A percentile compares a stretch with the other conserved stretches of the same genome.
Conservation (phyloP, 1,140 invertebrate species). For the Parapsyche elsis region DNA sequence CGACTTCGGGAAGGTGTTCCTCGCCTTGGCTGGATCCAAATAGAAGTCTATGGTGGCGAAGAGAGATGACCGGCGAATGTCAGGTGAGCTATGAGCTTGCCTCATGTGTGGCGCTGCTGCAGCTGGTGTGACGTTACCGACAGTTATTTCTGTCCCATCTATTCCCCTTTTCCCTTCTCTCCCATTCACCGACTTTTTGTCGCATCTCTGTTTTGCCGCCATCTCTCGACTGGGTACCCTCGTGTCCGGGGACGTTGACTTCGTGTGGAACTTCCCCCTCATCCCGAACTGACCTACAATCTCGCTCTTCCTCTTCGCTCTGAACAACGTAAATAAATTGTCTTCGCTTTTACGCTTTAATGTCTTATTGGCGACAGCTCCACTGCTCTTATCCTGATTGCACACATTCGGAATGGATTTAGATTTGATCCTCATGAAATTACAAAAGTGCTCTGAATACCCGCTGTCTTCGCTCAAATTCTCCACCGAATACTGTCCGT, state of each 20-base stretch:
- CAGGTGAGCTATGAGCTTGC: constrained; percentile 57
- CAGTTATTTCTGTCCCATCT: constrained; percentile 55
- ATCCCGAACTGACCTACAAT: constrained; percentile 47
- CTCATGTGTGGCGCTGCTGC: constrained; percentile 61
- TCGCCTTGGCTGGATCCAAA: constrained; percentile 47
- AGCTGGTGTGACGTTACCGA: constrained; percentile 5
- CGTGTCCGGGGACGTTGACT: constrained; percentile 46
- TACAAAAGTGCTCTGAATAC: constrained; percentile 72
- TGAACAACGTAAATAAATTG: constrained; percentile 41
- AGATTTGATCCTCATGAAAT: constrained; percentile 61
- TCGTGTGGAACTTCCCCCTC: constrained; percentile 39
- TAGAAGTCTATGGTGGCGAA: constrained; percentile 46
- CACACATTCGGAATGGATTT: constrained; percentile 64
- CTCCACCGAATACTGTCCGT: constrained; percentile 73
- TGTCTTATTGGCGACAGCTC: neutral
- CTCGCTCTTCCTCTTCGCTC: constrained; percentile 47
- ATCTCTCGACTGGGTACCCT: constrained; percentile 41
- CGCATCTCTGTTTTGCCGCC: constrained; percentile 3
- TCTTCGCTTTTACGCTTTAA: constrained; percentile 49
- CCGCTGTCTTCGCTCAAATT: constrained; percentile 82
- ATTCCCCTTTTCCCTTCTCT: constrained; percentile 54
- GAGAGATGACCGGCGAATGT: constrained; percentile 36
- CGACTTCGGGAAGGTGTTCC: constrained; percentile 49
- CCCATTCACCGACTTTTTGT: constrained; percentile 26
- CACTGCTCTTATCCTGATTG: neutral